Base-by-base conservation (phyloP, 1,140 invertebrate species). In the Tetramorium simillimum region DNA sequence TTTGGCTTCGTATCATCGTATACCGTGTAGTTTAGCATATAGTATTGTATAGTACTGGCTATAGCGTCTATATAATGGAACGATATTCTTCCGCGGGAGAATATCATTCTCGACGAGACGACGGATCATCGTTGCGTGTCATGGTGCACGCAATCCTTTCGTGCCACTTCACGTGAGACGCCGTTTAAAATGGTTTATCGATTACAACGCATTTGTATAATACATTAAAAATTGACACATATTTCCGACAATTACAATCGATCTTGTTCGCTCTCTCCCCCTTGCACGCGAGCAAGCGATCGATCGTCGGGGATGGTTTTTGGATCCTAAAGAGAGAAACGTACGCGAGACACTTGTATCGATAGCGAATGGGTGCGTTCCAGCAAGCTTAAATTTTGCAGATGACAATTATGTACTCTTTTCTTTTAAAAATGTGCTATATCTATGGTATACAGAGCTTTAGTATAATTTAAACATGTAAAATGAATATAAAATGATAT, bases 151-250 rank as follows among this genome's bases (percentile, higher is more conserved):
- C 40, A 60, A n/a, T 67, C 43, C 37, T 78, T 33, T 82, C 67
- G 60, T 89, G 86, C 58, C 76, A 53, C 33, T 56, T 70, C 49
- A 70, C 51, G 63, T 60, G 77, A 65, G 69, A 62, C 28, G 14
- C 65, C 81, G 65, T 72, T 89, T 86, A 86, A 81, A 90, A 87
- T 21, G 24, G 73, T 88, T 80, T 87, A 92, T 92, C 85, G 91
- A 92, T 92, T 94, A 94, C 89, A 92, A 93, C 93, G 89, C 90
- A 92, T 87, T 91, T 93, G 49, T 84, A 92, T 92, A 77, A 91
- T 94, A 94, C 92, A 94, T 94, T 94, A 93, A 94, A 94, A 94
- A 94, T 94, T 94, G 94, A 94, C 93, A 94, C 93, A 94, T 92
- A 94, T 94, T 93, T 92, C 86, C 80, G 58, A 53, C 51, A n/a